Evolutionary conservation across 2,888 invertebrate genomes (phyloP).

Genomic region (Melanostoma scalare): DNA sequence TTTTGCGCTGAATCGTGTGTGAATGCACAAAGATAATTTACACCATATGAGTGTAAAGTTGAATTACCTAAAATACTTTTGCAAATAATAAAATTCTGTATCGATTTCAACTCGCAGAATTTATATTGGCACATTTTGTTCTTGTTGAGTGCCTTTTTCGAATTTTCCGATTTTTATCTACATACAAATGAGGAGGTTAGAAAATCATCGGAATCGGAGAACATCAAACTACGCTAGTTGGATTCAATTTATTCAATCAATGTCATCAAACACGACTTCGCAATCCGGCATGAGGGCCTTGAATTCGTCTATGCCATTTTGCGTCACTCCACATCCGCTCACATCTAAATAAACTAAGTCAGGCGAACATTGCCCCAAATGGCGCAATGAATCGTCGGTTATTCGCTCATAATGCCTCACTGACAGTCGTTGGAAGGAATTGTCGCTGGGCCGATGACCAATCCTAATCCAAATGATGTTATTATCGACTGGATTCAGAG

Average conservation of each 20-base stretch:
- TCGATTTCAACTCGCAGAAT: too few relatives aligned
- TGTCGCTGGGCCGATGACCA: slow-evolving; percentile 81
- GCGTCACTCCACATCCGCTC: slow-evolving; percentile 86
- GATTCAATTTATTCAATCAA: slow-evolving; percentile 20
- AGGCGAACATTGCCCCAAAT: slow-evolving; percentile 85
- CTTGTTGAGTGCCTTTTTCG: too few relatives aligned
- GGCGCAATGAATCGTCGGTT: slow-evolving; percentile 85
- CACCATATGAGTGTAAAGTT: too few relatives aligned
- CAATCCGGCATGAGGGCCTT: slow-evolving; percentile 85
- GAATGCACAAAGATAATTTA: too few relatives aligned
- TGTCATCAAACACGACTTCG: slow-evolving; percentile 81
- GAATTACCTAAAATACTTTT: too few relatives aligned
- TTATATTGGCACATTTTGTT: too few relatives aligned
- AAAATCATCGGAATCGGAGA: too few relatives aligned
- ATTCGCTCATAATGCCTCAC: slow-evolving; percentile 85
- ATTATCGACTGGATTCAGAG: slow-evolving; percentile 78
- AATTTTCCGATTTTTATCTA: too few relatives aligned
- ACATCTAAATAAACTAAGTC: slow-evolving; percentile 85
- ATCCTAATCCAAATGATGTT: slow-evolving; percentile 81
- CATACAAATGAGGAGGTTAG: too few relatives aligned
- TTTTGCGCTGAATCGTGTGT: too few relatives aligned
- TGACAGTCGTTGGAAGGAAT: slow-evolving; percentile 83
- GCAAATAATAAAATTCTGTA: too few relatives aligned
- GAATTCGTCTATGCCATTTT: slow-evolving; percentile 85
- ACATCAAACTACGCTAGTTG: background rate